phyloP scores from a whole-genome alignment of 2,888 invertebrate genomes.

The Lepidonotus clava region DNA sequence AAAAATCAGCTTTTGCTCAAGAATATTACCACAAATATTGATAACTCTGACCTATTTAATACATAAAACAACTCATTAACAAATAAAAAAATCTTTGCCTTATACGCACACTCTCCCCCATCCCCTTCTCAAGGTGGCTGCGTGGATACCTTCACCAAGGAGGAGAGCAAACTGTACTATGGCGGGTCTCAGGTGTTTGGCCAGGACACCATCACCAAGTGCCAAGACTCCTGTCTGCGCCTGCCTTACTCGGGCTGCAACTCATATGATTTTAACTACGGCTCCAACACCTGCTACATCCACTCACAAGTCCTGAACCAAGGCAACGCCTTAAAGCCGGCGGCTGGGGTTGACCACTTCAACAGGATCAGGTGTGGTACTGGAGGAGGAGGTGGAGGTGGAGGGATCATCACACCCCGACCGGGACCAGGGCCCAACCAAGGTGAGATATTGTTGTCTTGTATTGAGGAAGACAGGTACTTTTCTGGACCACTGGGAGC shows the following conservation, averaged over 20 bases:
- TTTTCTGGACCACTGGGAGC: too few relatives aligned
- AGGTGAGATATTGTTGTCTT: too few relatives aligned
- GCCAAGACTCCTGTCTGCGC: conserved; percentile 3
- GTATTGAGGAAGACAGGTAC: too few relatives aligned
- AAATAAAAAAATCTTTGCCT: too few relatives aligned
- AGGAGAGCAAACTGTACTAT: conserved; percentile 7
- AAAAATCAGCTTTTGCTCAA: too few relatives aligned
- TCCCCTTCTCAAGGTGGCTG: conserved; percentile 2
- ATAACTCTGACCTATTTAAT: too few relatives aligned
- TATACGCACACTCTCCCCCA: not conserved
- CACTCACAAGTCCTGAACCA: not conserved
- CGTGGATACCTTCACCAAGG: not conserved
- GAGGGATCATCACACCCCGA: too few relatives aligned
- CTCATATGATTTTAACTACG: conserved; percentile 34
- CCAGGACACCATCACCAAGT: conserved; percentile 26
- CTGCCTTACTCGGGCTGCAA: not conserved
- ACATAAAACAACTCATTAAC: too few relatives aligned
- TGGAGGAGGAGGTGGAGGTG: not conserved
- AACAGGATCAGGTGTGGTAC: not conserved
- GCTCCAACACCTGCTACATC: conserved; percentile 14
- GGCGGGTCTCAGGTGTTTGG: not conserved
- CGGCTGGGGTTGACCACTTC: conserved; percentile 36
- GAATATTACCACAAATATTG: too few relatives aligned
- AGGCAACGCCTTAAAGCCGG: not conserved
- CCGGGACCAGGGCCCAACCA: too few relatives aligned